Conservation (phyloP, 2,888 invertebrate species). For the Agriopis aurantiaria region DNA sequence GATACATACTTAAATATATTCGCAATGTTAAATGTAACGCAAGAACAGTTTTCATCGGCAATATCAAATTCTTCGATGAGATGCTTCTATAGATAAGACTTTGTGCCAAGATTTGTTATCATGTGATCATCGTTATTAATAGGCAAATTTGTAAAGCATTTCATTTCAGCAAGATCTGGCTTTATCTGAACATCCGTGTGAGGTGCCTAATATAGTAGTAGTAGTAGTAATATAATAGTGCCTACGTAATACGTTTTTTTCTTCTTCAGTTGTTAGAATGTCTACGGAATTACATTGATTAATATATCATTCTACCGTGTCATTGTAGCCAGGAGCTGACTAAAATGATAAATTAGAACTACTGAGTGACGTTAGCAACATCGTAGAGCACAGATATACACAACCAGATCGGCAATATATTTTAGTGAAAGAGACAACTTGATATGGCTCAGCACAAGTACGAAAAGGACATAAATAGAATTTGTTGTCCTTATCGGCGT, state of each 20-base stretch:
- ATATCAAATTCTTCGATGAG: slow-evolving; percentile 9
- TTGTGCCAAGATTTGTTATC: slow-evolving; percentile 13
- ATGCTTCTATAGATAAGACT: background rate
- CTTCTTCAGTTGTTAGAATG: no score
- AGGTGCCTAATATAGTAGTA: no score
- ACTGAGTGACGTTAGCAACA: slow-evolving; percentile 60
- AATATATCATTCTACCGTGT: slow-evolving; percentile 16
- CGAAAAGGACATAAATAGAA: no score
- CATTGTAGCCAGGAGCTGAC: slow-evolving; percentile 11
- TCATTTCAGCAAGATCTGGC: background rate
- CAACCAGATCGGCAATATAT: no score
- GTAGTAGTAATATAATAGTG: no score
- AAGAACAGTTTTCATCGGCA: background rate
- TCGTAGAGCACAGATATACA: no score
- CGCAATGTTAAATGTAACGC: background rate
- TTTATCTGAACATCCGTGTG: background rate
- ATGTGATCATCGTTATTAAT: slow-evolving; percentile 33
- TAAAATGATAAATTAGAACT: slow-evolving; percentile 45
- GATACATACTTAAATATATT: background rate
- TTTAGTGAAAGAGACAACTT: no score
- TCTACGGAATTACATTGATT: background rate
- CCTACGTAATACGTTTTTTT: background rate
- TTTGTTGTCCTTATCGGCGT: no score
- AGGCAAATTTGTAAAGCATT: slow-evolving; percentile 6
- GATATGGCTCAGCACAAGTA: no score